Evolutionary conservation across 2,113 vertebrate genomes (phyloP), one percentile per base, ranked within the genome.

Genomic region (Pachypanchax playfairii): DNA sequence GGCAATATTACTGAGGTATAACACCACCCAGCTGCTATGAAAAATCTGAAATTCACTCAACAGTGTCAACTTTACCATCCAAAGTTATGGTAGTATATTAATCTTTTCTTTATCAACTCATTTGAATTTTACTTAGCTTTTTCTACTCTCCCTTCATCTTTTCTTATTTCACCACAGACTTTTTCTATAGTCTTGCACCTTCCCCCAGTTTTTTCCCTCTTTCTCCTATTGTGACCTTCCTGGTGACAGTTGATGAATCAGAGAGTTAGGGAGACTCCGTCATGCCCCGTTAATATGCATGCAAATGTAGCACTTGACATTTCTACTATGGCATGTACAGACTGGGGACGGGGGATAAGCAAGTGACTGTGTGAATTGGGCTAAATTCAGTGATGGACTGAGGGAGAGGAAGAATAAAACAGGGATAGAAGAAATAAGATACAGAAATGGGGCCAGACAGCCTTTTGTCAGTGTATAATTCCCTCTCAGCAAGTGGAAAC

Each of bases 301-400:
- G 91, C 91, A 91, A 92, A 93, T 91, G 89, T 86, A 82, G 84
- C 84, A 89, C 87, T 90, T 92, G 91, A 92, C 91, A 92, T 92
- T 92, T 92, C 88, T 90, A 85, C 83, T 87, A 89, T 43, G 57
- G 77, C 42, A 21, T 43, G 44, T 58, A 53, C 49, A 22, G 58
- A 53, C 66, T 36, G 31, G 43, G 69, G 56, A 80, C 38, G n/a
- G 59, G 56, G 41, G 68, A 66, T 58, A 41, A 35, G 76, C 6
- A 39, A 58, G 36, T 54, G 57, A 43, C 46, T 44, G 75, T 50
- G 56, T 65, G 57, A 54, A 36, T 35, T 21, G 53, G 26, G 56
- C 8, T 41, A 31, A 49, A 48, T 22, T 42, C 39, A 22, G 68
- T 31, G 50, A 51, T 31, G 48, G 62, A 44, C 53, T 36, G 39